Percentiles rank a stretch among this genome's conserved stretches.
Evolutionary conservation across 23 tunicate genomes (phyloP).

Genomic region (Diplosoma virens): DNA sequence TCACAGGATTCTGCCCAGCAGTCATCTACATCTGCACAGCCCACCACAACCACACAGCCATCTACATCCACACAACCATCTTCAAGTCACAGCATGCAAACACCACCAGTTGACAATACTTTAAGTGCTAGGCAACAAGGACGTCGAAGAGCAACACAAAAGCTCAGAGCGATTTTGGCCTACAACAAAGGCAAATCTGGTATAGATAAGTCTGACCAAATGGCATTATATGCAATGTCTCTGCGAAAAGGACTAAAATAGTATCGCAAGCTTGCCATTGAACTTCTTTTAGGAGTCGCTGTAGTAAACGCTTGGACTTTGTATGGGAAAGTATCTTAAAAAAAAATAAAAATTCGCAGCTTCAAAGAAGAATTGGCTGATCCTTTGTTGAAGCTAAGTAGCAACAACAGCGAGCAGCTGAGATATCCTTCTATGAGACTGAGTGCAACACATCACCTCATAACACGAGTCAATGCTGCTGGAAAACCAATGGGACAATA

Average conservation of each 20-base stretch:
- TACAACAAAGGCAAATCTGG: constrained; percentile 29
- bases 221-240: constrained; percentile 22
- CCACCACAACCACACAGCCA: background rate
- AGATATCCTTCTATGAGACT: constrained; percentile 7
- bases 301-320: constrained; percentile 23
- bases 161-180: constrained; percentile 15
- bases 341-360: constrained; percentile 18
- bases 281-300: constrained; percentile 12
- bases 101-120: constrained; percentile 3
- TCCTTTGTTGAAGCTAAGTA: constrained; percentile 14
- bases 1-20: background rate
- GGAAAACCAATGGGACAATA: constrained; percentile 7
- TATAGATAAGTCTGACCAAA: constrained; percentile 24
- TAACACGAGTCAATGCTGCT: background rate
- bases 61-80: constrained; percentile 9
- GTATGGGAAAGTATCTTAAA: constrained; percentile 9
- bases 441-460: constrained; percentile 16
- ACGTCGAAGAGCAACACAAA: constrained; percentile 34
- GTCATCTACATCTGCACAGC: background rate
- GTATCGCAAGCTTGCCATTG: constrained; percentile 25
- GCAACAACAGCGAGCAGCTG: constrained; percentile 5
- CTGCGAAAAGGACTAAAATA: constrained; percentile 38
- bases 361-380: constrained; percentile 30
- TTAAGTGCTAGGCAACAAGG: constrained; percentile 18
- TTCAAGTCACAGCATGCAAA: constrained; percentile 5